Percentiles rank a stretch among this genome's conserved stretches.
These are phyloP conservation scores for Xestia sexstrigata DNA, from an alignment of 2,888 invertebrate genomes.

Conservation along the genomic window DNA sequence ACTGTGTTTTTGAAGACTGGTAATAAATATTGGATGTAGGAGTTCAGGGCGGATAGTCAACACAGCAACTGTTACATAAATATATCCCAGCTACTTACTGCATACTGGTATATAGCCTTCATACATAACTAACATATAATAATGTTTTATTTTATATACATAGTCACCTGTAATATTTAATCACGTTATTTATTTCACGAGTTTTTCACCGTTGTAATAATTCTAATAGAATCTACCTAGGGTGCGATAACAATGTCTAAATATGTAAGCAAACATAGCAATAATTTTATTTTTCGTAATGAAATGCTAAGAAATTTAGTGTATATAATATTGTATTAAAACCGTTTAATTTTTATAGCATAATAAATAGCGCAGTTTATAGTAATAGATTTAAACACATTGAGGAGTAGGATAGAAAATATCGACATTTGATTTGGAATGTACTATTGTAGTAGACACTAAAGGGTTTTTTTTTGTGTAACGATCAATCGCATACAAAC, in stretches of 20 bases:
- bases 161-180: conserved; percentile 54
- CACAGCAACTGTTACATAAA: conserved; percentile 26
- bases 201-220: conserved; percentile 32
- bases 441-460: conserved; percentile 1
- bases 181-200: conserved; percentile 56
- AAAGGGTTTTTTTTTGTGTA: conserved; percentile 20
- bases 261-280: conserved; percentile 44
- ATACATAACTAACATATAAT: conserved; percentile 26
- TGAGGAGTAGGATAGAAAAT: background rate
- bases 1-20: conserved; percentile 33
- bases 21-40: conserved; percentile 3
- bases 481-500: background rate
- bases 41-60: conserved; percentile 7
- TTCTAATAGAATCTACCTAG: conserved; percentile 27
- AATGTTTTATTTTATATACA: conserved; percentile 45
- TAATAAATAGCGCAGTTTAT: conserved; percentile 35
- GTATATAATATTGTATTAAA: conserved; percentile 50
- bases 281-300: conserved; percentile 35
- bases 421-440: conserved; percentile 2
- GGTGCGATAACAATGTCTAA: conserved; percentile 39
- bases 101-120: conserved; percentile 27
- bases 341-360: conserved; percentile 31
- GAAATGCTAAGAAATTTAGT: conserved; percentile 26
- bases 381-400: conserved; percentile 28
- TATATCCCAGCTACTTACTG: conserved; percentile 16